A percentile compares a stretch with the other conserved stretches of the same genome.
phyloP scores from a whole-genome alignment of 2,888 invertebrate genomes.

The Xanthia icteritia region DNA sequence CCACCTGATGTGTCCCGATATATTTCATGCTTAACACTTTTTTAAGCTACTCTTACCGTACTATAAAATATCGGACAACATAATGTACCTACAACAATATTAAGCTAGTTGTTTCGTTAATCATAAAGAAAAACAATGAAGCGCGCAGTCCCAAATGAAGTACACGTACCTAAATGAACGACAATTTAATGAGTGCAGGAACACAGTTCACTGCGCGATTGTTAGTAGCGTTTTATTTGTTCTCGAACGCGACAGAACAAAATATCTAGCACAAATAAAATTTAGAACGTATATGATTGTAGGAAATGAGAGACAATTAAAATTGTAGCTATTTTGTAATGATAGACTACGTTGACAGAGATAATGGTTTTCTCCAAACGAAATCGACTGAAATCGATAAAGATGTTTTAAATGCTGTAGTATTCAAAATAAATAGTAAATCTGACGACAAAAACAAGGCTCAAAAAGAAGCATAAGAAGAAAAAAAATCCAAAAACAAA shows the following conservation, averaged over 20 bases:
- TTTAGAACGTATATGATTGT: background rate
- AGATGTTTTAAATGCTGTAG: background rate
- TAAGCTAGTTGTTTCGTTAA: background rate
- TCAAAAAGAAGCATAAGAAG: background rate
- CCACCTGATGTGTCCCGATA: background rate
- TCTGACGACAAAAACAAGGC: background rate
- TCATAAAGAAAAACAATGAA: constrained; percentile 45
- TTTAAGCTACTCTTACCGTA: background rate
- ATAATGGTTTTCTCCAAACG: background rate
- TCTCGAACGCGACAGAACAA: background rate
- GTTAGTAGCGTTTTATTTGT: constrained; percentile 10
- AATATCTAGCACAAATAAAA: background rate
- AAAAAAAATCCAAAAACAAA: constrained; percentile 2
- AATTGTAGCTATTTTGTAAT: background rate
- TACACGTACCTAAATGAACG: constrained; percentile 83
- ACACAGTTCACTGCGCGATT: constrained; percentile 70
- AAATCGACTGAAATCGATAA: too few relatives aligned
- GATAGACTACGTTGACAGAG: background rate
- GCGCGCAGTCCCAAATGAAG: constrained; percentile 79
- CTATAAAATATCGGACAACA: background rate
- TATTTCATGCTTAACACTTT: background rate
- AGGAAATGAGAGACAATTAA: background rate
- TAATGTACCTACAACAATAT: background rate
- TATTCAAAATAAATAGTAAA: background rate
- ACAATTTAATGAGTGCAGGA: constrained; percentile 80